phyloP scores from a whole-genome alignment of 2,888 invertebrate species.

The Panzeria rudis region DNA sequence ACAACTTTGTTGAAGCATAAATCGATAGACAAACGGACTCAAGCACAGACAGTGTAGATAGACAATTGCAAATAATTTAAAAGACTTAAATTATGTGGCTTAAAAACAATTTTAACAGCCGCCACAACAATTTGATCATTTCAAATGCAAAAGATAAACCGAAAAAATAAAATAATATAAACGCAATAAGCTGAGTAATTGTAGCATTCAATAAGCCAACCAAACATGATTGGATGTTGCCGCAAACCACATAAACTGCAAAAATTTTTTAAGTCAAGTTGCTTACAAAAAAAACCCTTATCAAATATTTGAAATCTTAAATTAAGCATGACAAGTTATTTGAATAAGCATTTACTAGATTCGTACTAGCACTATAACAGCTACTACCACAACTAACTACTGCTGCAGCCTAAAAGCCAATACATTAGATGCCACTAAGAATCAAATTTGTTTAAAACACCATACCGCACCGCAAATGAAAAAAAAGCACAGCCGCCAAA shows the following conservation, averaged over 20 bases:
- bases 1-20: constrained; percentile 36
- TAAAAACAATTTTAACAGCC: constrained; percentile 46
- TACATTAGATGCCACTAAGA: constrained; percentile 62
- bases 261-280: constrained; percentile 20
- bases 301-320: constrained; percentile 71
- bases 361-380: constrained; percentile 15
- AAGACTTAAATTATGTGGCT: constrained; percentile 57
- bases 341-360: constrained; percentile 67
- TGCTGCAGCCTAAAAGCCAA: constrained; percentile 23
- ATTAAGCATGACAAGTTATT: constrained; percentile 72
- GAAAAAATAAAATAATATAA: constrained; percentile 39
- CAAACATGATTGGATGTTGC: constrained; percentile 42
- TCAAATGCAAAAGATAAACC: constrained; percentile 17
- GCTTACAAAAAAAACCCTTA: constrained; percentile 70
- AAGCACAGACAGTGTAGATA: constrained; percentile 6
- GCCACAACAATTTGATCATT: constrained; percentile 54
- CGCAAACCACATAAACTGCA: constrained; percentile 23
- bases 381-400: constrained; percentile 21
- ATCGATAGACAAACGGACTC: constrained; percentile 17
- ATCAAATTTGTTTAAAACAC: constrained; percentile 47
- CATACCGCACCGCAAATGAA: neutral
- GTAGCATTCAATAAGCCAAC: constrained; percentile 38
- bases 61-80: constrained; percentile 56
- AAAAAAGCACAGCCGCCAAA: constrained; percentile 22
- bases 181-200: constrained; percentile 61